Evolutionary conservation across 1,140 invertebrate species (phyloP).

Genomic region (silkworm (Bombyx mori)): DNA sequence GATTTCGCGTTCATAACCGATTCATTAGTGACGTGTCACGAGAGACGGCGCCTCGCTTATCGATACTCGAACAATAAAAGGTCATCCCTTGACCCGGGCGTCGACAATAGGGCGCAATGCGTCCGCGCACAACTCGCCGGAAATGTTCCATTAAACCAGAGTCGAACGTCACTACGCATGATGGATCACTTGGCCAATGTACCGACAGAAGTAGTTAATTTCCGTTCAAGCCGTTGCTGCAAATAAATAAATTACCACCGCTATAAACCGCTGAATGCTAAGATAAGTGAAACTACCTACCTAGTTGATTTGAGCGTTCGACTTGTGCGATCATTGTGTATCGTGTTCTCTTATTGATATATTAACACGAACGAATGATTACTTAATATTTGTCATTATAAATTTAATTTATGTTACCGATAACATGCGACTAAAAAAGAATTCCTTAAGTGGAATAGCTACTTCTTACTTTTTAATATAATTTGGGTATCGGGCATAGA

Average conservation of each 20-base stretch:
- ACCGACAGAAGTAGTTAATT: conserved; percentile 18
- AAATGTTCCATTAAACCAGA: conserved; percentile 26
- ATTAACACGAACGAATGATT: not conserved
- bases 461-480: too few relatives aligned
- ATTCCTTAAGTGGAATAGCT: too few relatives aligned
- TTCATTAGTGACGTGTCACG: conserved; percentile 13
- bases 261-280: not conserved
- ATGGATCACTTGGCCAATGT: conserved; percentile 18
- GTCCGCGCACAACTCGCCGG: conserved; percentile 23
- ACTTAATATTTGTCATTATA: too few relatives aligned
- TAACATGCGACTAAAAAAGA: too few relatives aligned
- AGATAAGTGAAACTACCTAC: not conserved
- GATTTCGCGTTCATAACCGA: conserved; percentile 8
- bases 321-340: too few relatives aligned
- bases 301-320: too few relatives aligned
- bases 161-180: conserved; percentile 18
- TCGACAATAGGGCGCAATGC: conserved; percentile 22
- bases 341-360: not conserved
- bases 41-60: conserved; percentile 24
- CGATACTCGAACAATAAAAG: conserved; percentile 28
- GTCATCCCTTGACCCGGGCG: conserved; percentile 25
- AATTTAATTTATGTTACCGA: too few relatives aligned
- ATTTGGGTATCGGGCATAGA: too few relatives aligned
- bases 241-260: conserved; percentile 13
- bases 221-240: conserved; percentile 16